phyloP scores from a whole-genome alignment of 2,797 vertebrate species.

The Bovichtus variegatus region DNA sequence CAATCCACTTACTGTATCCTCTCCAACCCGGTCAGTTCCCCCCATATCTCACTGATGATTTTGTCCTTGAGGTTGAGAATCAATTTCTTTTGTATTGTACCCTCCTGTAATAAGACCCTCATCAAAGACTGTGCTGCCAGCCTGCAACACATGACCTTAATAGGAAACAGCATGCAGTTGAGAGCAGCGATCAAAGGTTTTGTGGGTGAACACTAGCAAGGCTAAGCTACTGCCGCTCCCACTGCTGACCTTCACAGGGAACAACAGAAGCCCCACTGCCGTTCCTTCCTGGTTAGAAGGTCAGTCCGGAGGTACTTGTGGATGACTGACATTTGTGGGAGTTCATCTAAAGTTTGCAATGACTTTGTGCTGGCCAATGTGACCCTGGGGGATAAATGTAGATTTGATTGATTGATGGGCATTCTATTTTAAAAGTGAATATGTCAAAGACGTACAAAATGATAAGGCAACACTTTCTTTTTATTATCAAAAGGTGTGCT shows the following conservation, averaged over 20 bases:
- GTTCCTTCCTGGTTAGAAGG: constrained; percentile 33
- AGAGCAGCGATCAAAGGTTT: constrained; percentile 48
- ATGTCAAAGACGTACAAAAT: constrained; percentile 9
- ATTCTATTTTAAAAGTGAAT: constrained; percentile 21
- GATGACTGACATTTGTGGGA: constrained; percentile 27
- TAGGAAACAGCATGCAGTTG: constrained; percentile 8
- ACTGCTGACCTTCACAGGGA: constrained; percentile 44
- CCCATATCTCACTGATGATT: neutral
- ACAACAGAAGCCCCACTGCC: constrained; percentile 19
- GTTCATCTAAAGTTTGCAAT: neutral
- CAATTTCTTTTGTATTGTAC: neutral
- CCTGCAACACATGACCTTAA: constrained; percentile 31
- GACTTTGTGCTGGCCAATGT: neutral
- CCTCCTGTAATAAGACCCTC: constrained; percentile 10
- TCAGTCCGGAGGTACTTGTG: constrained; percentile 17
- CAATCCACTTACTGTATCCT: neutral
- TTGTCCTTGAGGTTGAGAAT: constrained; percentile 2
- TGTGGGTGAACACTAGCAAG: constrained; percentile 27
- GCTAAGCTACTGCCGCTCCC: constrained; percentile 23
- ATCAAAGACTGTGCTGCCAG: neutral
- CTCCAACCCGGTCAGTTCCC: neutral
- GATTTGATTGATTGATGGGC: constrained; percentile 24
- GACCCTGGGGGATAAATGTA: constrained; percentile 2
- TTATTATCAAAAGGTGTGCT: constrained; percentile 1
- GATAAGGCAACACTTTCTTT: constrained; percentile 22